Evolutionary conservation across 2,797 vertebrate species (phyloP), one percentile per base, ranked within the genome.

Genomic region (Harpagifer antarcticus): DNA sequence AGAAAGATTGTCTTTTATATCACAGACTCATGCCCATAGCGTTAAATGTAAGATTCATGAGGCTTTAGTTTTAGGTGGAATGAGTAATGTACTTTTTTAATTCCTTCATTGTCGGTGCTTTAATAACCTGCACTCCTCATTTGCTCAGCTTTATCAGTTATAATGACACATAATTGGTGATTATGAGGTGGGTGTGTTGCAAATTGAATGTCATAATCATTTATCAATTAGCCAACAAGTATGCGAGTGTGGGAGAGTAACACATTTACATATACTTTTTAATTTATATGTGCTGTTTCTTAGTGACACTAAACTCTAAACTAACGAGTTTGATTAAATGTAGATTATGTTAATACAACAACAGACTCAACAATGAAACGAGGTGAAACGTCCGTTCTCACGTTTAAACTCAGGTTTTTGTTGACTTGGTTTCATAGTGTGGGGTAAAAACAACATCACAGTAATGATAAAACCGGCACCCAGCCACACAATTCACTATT

Each of bases 141-240:
- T 83, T 59, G 11, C 42, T 64, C 57, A 23, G 62, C 75, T 43
- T 59, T 55, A 20, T 16, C 37, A 57, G 31, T 49, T 52, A 66
- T 79, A 68, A 77, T 53, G 58, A 53, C 20, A 72, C 53, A 53
- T 73, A 75, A 80, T 81, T 83, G 47, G 45, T 74, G 68, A 81
- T 77, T 58, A 70, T 67, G 74, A 63, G 63, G 33, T 65, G 60
- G 45, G 15, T 65, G 58, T 73, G 45, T 78, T 77, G 52, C 71
- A 83, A 78, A 83, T 70, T 78, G 48, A 78, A 79, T 74, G 23
- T 59, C 71, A 72, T 76, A 62, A 74, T 82, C 58, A 69, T 89
- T 52, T 78, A 77, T 87, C 72, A 85, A 48, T 65, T 81, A 76
- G 61, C 40, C 53, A 79, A 68, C 58, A 73, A 72, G 54, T 61